These are phyloP conservation scores for Drosophila kambysellisi DNA, from an alignment of 2,888 invertebrate genomes.

Conservation along the genomic window DNA sequence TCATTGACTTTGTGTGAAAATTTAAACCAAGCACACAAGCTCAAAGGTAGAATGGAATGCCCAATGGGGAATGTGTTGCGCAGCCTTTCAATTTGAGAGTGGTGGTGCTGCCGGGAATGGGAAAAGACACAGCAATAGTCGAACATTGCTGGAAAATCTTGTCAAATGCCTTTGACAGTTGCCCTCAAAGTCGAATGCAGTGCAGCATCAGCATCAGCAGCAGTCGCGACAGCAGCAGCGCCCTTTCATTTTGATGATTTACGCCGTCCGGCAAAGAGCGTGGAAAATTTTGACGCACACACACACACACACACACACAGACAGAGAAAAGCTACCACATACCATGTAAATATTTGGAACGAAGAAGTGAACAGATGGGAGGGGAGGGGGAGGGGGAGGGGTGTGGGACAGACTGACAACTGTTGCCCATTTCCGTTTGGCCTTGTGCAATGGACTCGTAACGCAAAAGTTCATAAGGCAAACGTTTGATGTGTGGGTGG, in stretches of 20 bases:
- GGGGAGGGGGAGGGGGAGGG: too few relatives aligned
- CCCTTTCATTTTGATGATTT: conserved; percentile 69
- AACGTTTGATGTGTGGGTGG: conserved; percentile 3
- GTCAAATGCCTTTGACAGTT: conserved; percentile 73
- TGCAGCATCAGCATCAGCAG: conserved; percentile 12
- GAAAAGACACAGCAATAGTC: conserved; percentile 11
- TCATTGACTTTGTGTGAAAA: conserved; percentile 43
- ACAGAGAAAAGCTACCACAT: conserved; percentile 45
- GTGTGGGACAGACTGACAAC: conserved; percentile 51
- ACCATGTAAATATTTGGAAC: conserved; percentile 71
- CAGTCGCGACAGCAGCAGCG: conserved; percentile 6
- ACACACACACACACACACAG: conserved; percentile 26
- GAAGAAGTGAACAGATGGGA: not conserved
- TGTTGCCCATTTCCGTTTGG: conserved; percentile 64
- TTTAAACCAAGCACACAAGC: conserved; percentile 14
- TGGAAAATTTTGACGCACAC: conserved; percentile 68
- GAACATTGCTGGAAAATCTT: conserved; percentile 60
- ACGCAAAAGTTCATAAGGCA: conserved; percentile 43
- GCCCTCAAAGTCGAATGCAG: conserved; percentile 68
- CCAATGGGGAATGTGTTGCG: conserved; percentile 10
- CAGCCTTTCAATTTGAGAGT: not conserved
- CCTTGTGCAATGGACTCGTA: conserved; percentile 64
- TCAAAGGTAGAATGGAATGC: conserved; percentile 46
- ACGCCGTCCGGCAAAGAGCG: conserved; percentile 61
- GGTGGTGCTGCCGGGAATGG: not conserved